phyloP scores from a whole-genome alignment of 1,140 invertebrate genomes.

The Linepithema humile region DNA sequence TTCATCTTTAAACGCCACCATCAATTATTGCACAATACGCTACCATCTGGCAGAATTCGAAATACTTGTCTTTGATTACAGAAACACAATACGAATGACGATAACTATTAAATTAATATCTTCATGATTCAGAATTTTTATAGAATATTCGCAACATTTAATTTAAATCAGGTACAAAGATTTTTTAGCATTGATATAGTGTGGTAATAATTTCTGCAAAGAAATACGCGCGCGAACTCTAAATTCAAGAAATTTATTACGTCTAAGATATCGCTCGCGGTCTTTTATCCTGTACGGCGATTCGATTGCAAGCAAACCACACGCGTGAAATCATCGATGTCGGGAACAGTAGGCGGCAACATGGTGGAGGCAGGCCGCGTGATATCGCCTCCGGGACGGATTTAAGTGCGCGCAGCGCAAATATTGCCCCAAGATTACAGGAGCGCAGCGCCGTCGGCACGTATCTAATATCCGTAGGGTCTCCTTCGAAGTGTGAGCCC shows the following conservation, averaged over 20 bases:
- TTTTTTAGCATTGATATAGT: not conserved
- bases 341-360: slow-evolving; percentile 17
- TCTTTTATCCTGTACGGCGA: not conserved
- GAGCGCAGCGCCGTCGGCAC: slow-evolving; percentile 20
- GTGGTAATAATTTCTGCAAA: not conserved
- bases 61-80: not conserved
- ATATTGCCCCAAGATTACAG: slow-evolving; percentile 43
- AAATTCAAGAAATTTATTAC: not conserved
- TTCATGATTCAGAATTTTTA: no score
- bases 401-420: slow-evolving; percentile 37
- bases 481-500: not conserved
- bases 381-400: slow-evolving; percentile 28
- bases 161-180: not conserved
- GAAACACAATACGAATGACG: not conserved
- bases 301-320: slow-evolving; percentile 31
- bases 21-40: slow-evolving; percentile 1
- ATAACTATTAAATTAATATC: not conserved
- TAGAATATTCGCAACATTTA: not conserved
- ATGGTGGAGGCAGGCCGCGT: not conserved
- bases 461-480: slow-evolving; percentile 38
- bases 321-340: slow-evolving; percentile 28
- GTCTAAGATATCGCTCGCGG: not conserved
- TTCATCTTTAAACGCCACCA: not conserved
- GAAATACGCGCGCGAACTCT: no score
- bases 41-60: not conserved